Percentiles rank a stretch among this genome's conserved stretches.
These are phyloP conservation scores for Ptychadena robeensis DNA, from an alignment of 2,797 vertebrate genomes.

Conservation along the genomic window DNA sequence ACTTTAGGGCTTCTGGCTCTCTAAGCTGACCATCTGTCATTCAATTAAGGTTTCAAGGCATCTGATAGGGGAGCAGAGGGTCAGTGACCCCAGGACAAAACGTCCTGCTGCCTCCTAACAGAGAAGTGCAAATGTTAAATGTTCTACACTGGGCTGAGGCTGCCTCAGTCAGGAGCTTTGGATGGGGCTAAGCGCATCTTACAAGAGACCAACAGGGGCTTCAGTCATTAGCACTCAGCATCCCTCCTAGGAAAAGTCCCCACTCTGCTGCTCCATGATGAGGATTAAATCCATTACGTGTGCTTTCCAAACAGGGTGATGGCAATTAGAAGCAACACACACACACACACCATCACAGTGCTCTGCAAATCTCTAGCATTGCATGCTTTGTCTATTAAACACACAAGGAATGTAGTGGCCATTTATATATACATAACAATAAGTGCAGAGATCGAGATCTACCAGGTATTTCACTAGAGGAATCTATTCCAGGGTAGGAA, in stretches of 20 bases:
- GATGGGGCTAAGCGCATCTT: conserved; percentile 65
- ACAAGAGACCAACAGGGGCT: conserved; percentile 66
- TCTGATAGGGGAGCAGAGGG: conserved; percentile 79
- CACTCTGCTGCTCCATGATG: conserved; percentile 74
- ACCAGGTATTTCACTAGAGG: not conserved
- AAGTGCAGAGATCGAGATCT: conserved; percentile 10
- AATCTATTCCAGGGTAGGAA: not conserved
- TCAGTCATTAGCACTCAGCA: conserved; percentile 79
- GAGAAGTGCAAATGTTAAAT: conserved; percentile 81
- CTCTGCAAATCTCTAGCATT: conserved; percentile 10
- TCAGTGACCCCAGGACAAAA: conserved; percentile 81
- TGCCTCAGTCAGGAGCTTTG: conserved; percentile 63
- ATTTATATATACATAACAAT: not conserved
- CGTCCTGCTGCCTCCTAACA: conserved; percentile 74
- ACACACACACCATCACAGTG: conserved; percentile 39
- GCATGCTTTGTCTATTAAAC: conserved; percentile 1
- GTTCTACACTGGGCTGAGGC: conserved; percentile 73
- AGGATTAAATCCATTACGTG: conserved; percentile 53
- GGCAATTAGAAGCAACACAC: conserved; percentile 55
- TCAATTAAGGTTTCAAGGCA: conserved; percentile 81
- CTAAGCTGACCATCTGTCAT: conserved; percentile 85
- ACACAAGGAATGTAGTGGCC: not conserved
- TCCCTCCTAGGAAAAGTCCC: conserved; percentile 73
- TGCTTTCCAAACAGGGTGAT: conserved; percentile 41
- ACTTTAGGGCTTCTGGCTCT: conserved; percentile 70